Evolutionary conservation across 2,113 vertebrate species (phyloP).

Genomic region (Paramormyrops kingsleyae): DNA sequence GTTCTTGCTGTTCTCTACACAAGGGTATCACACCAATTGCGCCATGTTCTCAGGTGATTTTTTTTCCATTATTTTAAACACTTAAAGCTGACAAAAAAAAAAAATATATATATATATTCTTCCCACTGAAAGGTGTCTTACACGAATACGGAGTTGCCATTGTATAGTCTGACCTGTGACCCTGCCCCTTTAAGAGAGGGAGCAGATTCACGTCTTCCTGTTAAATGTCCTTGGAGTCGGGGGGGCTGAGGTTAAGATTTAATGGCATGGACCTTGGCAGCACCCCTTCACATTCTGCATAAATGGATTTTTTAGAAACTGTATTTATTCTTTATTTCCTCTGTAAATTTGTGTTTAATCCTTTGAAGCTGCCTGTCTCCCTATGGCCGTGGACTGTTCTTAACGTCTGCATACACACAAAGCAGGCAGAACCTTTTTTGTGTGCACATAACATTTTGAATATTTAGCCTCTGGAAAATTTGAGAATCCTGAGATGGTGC

Average conservation of each 20-base stretch:
- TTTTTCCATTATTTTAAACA: conserved; percentile 18
- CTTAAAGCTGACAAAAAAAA: conserved; percentile 13
- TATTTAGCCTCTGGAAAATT: conserved; percentile 28
- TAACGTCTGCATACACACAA: conserved; percentile 53
- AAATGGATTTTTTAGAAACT: conserved; percentile 23
- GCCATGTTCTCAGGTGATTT: conserved; percentile 47
- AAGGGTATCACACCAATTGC: conserved; percentile 27
- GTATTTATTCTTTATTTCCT: conserved; percentile 21
- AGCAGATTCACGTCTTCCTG: background rate
- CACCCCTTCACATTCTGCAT: conserved; percentile 19
- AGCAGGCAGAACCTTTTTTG: conserved; percentile 31
- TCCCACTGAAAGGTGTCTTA: background rate
- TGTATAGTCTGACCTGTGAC: conserved; percentile 8
- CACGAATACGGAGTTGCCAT: background rate
- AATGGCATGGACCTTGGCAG: background rate
- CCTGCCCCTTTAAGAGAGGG: conserved; percentile 4
- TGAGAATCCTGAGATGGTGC: conserved; percentile 60
- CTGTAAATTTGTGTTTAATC: conserved; percentile 26
- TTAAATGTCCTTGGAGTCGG: background rate
- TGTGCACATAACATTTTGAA: conserved; percentile 41
- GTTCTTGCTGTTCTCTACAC: conserved; percentile 35
- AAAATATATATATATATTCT: background rate
- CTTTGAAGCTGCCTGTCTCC: conserved; percentile 54
- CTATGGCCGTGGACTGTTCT: conserved; percentile 66
- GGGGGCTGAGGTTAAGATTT: background rate